phyloP scores from a whole-genome alignment of 2,888 invertebrate genomes.

The Herminia tarsipennalis region DNA sequence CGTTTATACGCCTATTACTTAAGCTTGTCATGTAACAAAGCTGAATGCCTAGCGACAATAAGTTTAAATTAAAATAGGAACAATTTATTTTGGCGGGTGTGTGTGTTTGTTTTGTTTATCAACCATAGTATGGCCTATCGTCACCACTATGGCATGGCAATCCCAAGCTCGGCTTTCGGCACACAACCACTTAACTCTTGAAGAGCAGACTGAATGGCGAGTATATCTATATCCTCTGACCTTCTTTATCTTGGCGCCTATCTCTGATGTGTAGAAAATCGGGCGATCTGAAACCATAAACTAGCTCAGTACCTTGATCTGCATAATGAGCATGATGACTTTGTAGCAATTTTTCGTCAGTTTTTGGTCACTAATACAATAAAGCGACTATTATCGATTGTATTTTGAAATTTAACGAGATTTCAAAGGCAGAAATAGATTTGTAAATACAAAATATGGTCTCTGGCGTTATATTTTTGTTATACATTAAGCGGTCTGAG shows the following conservation, averaged over 20 bases:
- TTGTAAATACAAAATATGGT: too few species aligned
- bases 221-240: constrained; percentile 75
- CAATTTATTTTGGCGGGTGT: constrained; percentile 60
- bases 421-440: too few species aligned
- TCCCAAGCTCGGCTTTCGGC: constrained; percentile 67
- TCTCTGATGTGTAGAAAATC: constrained; percentile 70
- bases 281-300: constrained; percentile 61
- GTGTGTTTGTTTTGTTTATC: constrained; percentile 73
- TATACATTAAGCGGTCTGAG: too few species aligned
- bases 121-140: constrained; percentile 72
- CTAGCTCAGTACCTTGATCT: background rate
- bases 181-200: constrained; percentile 76
- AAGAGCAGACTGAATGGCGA: constrained; percentile 76
- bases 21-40: background rate
- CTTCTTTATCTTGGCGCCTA: constrained; percentile 74
- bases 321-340: too few species aligned
- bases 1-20: too few species aligned
- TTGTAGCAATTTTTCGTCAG: too few species aligned
- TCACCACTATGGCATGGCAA: constrained; percentile 75
- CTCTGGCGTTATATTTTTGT: too few species aligned
- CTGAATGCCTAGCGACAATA: too few species aligned
- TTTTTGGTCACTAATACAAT: too few species aligned
- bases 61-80: too few species aligned
- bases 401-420: too few species aligned
- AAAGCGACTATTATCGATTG: too few species aligned